phyloP scores from a whole-genome alignment of 2,888 invertebrate species.

The Epiblema foenella region DNA sequence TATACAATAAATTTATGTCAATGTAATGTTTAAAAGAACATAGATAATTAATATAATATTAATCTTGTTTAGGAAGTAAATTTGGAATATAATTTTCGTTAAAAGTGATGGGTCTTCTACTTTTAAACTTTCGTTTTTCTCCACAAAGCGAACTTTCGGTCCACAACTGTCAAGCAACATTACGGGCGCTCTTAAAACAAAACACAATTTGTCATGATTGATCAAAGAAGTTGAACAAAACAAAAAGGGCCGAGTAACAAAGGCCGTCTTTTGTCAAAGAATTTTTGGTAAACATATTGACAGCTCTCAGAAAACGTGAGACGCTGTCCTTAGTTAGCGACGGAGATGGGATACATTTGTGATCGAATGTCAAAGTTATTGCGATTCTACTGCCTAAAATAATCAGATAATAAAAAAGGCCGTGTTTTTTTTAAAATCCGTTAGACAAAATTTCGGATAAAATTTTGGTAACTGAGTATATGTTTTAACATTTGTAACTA shows the following conservation, averaged over 20 bases:
- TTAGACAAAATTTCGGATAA: too few species aligned
- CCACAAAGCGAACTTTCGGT: constrained; percentile 65
- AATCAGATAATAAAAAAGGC: too few species aligned
- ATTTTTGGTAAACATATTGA: constrained; percentile 53
- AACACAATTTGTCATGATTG: constrained; percentile 82
- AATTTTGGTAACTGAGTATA: too few species aligned
- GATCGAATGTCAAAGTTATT: constrained; percentile 32
- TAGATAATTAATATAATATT: background rate
- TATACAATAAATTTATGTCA: too few species aligned
- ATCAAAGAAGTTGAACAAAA: constrained; percentile 77
- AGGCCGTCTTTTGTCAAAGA: constrained; percentile 61
- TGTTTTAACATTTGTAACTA: too few species aligned
- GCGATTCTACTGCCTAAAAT: constrained; percentile 5
- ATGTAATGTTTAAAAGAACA: background rate
- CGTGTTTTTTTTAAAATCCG: too few species aligned
- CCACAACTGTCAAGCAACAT: constrained; percentile 74
- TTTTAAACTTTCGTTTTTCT: constrained; percentile 68
- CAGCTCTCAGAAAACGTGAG: constrained; percentile 43
- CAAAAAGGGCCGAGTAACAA: constrained; percentile 67
- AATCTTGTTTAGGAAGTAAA: constrained; percentile 1
- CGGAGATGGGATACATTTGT: constrained; percentile 34
- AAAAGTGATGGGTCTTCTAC: constrained; percentile 54
- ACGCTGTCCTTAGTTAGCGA: constrained; percentile 33
- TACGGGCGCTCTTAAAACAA: constrained; percentile 72
- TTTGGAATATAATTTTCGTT: constrained; percentile 11